Percentiles rank a stretch among this genome's conserved stretches.
Evolutionary conservation across 2,113 vertebrate species (phyloP).

Genomic region (Pseudopipra pipra): DNA sequence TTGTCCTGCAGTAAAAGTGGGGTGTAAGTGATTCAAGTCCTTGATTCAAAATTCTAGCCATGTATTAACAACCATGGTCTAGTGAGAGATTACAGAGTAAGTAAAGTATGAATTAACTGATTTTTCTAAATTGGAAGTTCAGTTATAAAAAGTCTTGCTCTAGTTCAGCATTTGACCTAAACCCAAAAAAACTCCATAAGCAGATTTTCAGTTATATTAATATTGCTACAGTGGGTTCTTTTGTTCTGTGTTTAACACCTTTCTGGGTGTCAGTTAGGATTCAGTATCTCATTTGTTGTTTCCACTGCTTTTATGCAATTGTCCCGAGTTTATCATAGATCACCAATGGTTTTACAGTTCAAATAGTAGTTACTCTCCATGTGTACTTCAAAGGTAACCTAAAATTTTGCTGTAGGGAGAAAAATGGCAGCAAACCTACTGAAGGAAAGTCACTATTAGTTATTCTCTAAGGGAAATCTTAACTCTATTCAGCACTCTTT

Average conservation of each 20-base stretch:
- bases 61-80: not conserved
- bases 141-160: not conserved
- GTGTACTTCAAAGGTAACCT: not conserved
- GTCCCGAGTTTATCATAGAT: not conserved
- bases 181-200: not conserved
- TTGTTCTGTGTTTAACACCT: conserved; percentile 48
- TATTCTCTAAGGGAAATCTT: not conserved
- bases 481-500: too few species aligned
- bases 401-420: not conserved
- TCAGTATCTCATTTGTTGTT: not conserved
- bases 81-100: not conserved
- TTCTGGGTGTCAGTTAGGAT: not conserved
- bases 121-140: not conserved
- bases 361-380: not conserved
- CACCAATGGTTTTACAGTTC: not conserved
- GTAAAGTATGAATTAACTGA: not conserved
- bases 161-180: conserved; percentile 3
- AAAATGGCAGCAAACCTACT: not conserved
- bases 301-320: conserved; percentile 1
- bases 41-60: not conserved
- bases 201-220: not conserved
- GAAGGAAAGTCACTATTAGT: not conserved
- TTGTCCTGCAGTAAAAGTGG: not conserved
- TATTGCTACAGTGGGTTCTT: conserved; percentile 21
- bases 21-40: not conserved